These are phyloP conservation scores for Rana temporaria DNA, from an alignment of 2,113 vertebrate genomes.

Conservation along the genomic window DNA sequence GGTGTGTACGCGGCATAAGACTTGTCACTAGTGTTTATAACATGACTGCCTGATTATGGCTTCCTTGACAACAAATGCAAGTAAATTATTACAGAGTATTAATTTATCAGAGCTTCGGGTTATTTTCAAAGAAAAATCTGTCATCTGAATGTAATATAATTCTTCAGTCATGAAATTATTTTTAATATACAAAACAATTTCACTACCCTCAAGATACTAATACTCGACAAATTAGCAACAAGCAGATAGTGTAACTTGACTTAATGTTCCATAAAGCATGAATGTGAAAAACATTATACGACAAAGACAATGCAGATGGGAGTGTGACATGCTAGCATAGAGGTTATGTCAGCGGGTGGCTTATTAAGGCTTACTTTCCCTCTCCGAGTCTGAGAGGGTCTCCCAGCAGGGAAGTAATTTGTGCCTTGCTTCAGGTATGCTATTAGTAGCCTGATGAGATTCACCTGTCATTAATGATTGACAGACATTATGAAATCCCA, in stretches of 20 bases:
- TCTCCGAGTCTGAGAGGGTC: conserved; percentile 35
- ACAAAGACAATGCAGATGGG: conserved; percentile 35
- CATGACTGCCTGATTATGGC: too few species aligned
- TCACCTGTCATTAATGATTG: conserved; percentile 52
- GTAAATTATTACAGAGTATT: neutral
- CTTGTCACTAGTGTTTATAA: too few species aligned
- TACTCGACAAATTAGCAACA: conserved; percentile 4
- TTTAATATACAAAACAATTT: neutral
- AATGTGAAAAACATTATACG: conserved; percentile 24
- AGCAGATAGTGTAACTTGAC: conserved; percentile 1
- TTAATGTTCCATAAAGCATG: conserved; percentile 11
- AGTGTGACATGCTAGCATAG: conserved; percentile 39
- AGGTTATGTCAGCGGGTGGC: conserved; percentile 54
- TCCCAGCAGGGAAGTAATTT: conserved; percentile 54
- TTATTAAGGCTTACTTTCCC: conserved; percentile 46
- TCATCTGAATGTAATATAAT: neutral
- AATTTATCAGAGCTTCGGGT: too few species aligned
- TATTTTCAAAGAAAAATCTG: neutral
- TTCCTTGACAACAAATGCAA: neutral
- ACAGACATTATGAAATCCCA: conserved; percentile 53
- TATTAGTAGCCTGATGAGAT: conserved; percentile 51
- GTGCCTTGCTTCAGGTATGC: conserved; percentile 49
- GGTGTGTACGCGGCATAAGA: too few species aligned
- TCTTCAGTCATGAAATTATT: neutral
- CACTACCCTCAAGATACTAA: neutral